Conservation (phyloP, 1,140 invertebrate genomes). For the Pseudomyrmex pallidus region DNA sequence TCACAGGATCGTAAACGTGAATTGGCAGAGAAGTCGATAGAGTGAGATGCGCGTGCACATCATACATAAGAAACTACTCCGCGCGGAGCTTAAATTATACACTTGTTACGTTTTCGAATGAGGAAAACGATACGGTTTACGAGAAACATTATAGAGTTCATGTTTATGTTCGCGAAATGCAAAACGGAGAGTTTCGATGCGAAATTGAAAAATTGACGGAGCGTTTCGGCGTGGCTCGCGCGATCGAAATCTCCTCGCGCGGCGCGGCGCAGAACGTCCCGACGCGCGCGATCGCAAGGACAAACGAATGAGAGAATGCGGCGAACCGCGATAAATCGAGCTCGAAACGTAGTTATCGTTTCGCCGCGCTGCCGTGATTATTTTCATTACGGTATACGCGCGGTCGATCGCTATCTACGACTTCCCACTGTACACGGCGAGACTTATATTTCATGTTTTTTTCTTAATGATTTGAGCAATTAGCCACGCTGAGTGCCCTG, state of each 20-base stretch:
- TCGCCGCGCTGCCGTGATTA: conserved; percentile 80
- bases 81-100: neutral
- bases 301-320: conserved; percentile 61
- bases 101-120: neutral
- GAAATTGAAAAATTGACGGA: conserved; percentile 7
- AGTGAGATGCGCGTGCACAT: neutral
- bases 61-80: neutral
- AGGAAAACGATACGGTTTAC: neutral
- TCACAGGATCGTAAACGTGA: neutral
- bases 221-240: neutral
- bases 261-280: neutral
- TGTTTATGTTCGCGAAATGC: neutral
- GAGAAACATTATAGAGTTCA: neutral
- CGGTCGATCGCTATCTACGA: conserved; percentile 80
- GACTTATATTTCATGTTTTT: conserved; percentile 84
- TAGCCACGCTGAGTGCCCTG: conserved; percentile 85
- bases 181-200: conserved; percentile 9
- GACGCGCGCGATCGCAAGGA: conserved; percentile 53
- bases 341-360: conserved; percentile 76
- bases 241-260: neutral
- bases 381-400: conserved; percentile 83
- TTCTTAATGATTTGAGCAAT: conserved; percentile 86
- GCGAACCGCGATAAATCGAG: conserved; percentile 67
- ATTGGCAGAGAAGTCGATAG: neutral
- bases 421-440: conserved; percentile 80